These are phyloP conservation scores for Hystrix brachyura DNA, from an alignment of 2,113 vertebrate genomes.

Conservation along the genomic window DNA sequence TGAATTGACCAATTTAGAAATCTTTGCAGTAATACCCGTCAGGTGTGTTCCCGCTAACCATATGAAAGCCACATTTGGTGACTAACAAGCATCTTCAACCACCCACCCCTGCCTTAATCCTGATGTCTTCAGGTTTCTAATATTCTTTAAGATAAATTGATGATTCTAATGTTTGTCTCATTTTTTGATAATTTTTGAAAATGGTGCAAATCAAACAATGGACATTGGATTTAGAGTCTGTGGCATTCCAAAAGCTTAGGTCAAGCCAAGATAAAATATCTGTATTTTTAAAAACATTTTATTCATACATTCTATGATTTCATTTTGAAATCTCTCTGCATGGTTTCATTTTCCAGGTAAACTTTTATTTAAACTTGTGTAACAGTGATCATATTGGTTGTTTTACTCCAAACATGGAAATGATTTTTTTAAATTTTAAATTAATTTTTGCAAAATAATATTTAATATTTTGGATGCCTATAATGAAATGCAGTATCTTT, in stretches of 20 bases:
- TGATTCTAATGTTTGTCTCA: background rate
- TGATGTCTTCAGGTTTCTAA: background rate
- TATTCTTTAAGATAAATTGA: background rate
- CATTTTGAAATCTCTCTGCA: background rate
- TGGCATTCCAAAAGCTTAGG: background rate
- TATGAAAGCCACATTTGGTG: no score
- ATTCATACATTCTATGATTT: background rate
- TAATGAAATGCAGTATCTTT: no score
- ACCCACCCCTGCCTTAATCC: no score
- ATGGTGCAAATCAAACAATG: background rate
- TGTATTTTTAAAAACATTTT: background rate
- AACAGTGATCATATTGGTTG: no score
- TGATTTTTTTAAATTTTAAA: no score
- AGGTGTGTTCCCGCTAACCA: background rate
- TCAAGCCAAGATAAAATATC: background rate
- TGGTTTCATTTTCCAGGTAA: background rate
- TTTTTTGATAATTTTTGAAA: background rate
- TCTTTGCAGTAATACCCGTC: background rate
- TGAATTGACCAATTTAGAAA: background rate
- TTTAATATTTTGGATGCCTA: no score
- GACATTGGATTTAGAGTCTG: background rate
- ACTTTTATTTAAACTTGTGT: background rate
- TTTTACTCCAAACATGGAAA: no score
- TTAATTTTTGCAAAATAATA: no score
- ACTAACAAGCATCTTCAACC: no score